phyloP scores from a whole-genome alignment of 2,113 vertebrate genomes.

The Catharus fuscescens region DNA sequence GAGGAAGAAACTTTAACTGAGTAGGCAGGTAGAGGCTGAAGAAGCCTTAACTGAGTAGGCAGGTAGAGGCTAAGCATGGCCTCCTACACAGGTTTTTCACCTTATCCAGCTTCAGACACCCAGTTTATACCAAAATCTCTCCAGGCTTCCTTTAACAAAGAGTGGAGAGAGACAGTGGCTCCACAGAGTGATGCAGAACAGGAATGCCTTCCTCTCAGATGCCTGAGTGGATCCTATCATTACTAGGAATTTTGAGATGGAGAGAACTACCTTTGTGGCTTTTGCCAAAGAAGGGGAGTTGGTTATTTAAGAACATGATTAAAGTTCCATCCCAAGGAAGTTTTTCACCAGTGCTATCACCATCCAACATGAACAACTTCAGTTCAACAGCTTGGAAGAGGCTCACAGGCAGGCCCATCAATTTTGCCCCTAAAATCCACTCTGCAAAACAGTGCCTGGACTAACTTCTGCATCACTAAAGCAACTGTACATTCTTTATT shows the following conservation, averaged over 20 bases:
- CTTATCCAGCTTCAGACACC: not conserved
- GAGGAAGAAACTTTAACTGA: not conserved
- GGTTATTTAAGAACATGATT: not conserved
- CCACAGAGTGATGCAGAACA: not conserved
- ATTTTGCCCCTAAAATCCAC: not conserved
- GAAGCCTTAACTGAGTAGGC: not conserved
- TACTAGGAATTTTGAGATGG: not conserved
- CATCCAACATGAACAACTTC: not conserved
- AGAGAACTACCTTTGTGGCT: not conserved
- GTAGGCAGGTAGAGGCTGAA: not conserved
- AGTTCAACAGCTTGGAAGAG: not conserved
- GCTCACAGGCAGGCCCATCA: not conserved
- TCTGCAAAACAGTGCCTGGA: not conserved
- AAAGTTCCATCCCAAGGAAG: not conserved
- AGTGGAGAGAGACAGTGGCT: accelerated
- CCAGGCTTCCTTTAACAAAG: not conserved
- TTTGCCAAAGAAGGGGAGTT: not conserved
- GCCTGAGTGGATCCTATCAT: not conserved
- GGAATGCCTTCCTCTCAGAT: not conserved
- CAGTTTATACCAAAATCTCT: not conserved
- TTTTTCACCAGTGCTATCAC: not conserved
- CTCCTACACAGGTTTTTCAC: not conserved
- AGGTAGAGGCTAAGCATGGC: not conserved
- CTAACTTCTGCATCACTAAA: not conserved
- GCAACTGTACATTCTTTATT: not conserved